Conservation (phyloP, 2,888 invertebrate genomes). For the Agrochola macilenta region DNA sequence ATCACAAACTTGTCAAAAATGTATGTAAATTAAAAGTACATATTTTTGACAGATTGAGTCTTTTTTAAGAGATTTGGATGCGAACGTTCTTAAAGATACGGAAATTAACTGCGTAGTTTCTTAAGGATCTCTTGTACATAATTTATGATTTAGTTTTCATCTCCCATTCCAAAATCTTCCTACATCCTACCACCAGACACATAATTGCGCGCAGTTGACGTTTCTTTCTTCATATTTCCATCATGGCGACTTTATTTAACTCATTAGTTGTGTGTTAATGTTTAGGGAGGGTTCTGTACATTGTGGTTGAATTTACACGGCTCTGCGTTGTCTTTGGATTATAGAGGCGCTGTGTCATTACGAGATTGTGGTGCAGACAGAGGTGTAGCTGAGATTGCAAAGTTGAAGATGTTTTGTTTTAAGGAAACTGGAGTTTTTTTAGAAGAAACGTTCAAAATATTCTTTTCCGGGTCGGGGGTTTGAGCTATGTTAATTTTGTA, state of each 20-base stretch:
- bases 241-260: constrained; percentile 67
- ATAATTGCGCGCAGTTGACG: constrained; percentile 63
- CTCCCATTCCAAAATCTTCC: constrained; percentile 15
- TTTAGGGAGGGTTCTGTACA: constrained; percentile 51
- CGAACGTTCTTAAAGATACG: too few species aligned
- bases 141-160: background rate
- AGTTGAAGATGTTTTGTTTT: constrained; percentile 38
- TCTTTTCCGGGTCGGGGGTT: background rate
- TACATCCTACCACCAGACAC: constrained; percentile 33
- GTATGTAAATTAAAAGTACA: too few species aligned
- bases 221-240: constrained; percentile 74
- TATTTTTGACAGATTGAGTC: too few species aligned
- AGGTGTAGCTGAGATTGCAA: constrained; percentile 28
- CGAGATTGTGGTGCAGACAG: constrained; percentile 47
- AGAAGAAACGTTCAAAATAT: background rate
- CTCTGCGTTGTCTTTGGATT: constrained; percentile 58
- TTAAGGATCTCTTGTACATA: background rate
- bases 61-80: too few species aligned
- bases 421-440: background rate
- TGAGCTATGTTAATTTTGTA: background rate
- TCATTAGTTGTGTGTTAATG: constrained; percentile 69
- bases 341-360: constrained; percentile 55
- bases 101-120: too few species aligned
- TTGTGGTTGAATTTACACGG: constrained; percentile 65
- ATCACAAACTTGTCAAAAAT: too few species aligned